Evolutionary conservation across 2,797 vertebrate genomes (phyloP), one percentile per base, ranked within the genome.

Genomic region (Hybognathus amarus): DNA sequence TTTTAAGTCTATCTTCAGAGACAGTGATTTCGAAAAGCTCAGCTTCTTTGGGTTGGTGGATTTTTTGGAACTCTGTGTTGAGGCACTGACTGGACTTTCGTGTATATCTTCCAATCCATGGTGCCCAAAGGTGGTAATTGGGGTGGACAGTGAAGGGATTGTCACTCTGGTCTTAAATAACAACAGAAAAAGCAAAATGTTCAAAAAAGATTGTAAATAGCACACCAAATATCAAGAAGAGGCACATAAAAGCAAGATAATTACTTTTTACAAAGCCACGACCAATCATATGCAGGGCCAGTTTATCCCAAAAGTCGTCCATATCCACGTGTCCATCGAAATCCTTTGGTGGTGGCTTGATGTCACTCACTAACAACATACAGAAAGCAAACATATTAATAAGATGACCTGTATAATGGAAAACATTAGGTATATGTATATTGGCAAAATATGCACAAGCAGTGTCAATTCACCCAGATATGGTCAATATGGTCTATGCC

Each of bases 31-130:
- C 24, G 1, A 42, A 47, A 71, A 50, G 24, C 15, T 77, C 75
- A 30, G 69, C 42, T 30, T 47, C 69, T 71, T 30, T 30, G 56
- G 75, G 75, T 40, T 50, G 24, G 69, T 71, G 45, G 24, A 30
- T 42, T 64, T 77, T 77, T 11, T n/a, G 12, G n/a, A 61, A 77
- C 38, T 63, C 75, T 77, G 56, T 77, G 52, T 77, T 77, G 1
- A 77, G 76, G 20, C 22, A 59, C 7, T 40, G 54, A 77, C 7
- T 47, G 38, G 56, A 77, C 59, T 61, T 27, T n/a, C 22, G 15
- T 50, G 61, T 68, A 11, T 50, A 1, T 50, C 45, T 73, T 73
- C 69, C 24, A 33, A 73, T 50, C 24, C 69, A 52, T 5, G 69
- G 24, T 18, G 45, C 69, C 69, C 45, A 71, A 1, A 30, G 7